Conservation (phyloP, 1,140 invertebrate species). For the Scaptodrosophila lebanonensis region DNA sequence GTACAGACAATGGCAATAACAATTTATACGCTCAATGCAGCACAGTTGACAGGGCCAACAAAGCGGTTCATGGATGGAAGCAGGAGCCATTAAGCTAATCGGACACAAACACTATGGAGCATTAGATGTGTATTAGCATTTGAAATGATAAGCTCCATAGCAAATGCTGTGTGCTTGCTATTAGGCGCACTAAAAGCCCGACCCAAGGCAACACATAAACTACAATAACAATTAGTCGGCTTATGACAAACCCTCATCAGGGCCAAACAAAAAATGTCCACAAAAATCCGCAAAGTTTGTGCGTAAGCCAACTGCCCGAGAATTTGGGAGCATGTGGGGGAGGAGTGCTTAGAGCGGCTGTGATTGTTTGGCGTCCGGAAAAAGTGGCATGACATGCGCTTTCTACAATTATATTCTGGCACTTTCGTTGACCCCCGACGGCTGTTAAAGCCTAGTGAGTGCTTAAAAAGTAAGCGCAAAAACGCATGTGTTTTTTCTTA, state of each 20-base stretch:
- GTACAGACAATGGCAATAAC: constrained; percentile 8
- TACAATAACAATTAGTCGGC: constrained; percentile 67
- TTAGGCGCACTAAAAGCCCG: constrained; percentile 14
- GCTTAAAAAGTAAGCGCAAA: no score
- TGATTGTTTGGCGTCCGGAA: constrained; percentile 2
- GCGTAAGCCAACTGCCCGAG: no score
- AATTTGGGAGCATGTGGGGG: no score
- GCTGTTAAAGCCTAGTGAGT: no score
- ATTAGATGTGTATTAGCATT: constrained; percentile 24
- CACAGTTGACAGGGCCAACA: constrained; percentile 30
- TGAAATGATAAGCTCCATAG: constrained; percentile 41
- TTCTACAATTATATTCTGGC: constrained; percentile 44
- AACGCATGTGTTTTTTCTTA: constrained; percentile 57
- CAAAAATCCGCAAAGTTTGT: constrained; percentile 54
- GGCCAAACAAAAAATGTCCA: constrained; percentile 41
- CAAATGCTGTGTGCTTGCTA: constrained; percentile 25
- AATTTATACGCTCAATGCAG: constrained; percentile 36
- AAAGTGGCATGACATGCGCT: constrained; percentile 29
- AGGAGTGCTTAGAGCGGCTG: no score
- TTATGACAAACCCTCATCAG: constrained; percentile 56
- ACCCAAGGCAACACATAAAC: constrained; percentile 24
- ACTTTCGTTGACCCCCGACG: no score
- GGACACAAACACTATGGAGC: constrained; percentile 14
- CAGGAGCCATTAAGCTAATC: constrained; percentile 59
- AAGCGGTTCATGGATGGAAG: no score